Base-by-base conservation (phyloP, 2,797 vertebrate genomes). In the Spatula versicolor region DNA sequence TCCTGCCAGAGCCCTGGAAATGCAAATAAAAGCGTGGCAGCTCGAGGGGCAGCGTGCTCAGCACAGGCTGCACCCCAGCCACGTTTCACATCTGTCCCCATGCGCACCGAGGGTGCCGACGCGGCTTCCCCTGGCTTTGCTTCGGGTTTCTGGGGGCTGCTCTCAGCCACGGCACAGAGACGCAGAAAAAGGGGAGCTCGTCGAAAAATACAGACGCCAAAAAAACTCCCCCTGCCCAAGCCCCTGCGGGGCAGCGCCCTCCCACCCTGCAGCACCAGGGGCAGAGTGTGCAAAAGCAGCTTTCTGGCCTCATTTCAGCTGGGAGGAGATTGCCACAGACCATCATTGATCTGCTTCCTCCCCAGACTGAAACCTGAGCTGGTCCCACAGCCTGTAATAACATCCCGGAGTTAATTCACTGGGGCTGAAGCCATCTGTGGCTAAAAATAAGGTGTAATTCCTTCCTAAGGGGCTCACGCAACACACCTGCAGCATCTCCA, bases 1-100 rank as follows among this genome's bases (percentile, higher is more conserved):
- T 86, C 58, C 67, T 92, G 75, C 67, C 86, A 91, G 75, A 85
- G 68, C 35, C 68, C 86, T 89, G 46, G 72, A 87, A 92, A 89
- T 37, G 54, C 43, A 71, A 67, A 91, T 90, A 71, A 48, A 80
- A 86, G 23, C 10, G 2, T 8, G 78, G 30, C 59, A 62, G 41
- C 35, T 59, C 4, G 10, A 72, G 59, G 50, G 71, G 69, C 74
- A 37, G 7, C 81, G 67, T 88, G 23, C 26, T 84, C 1, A 74
- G 67, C n/a, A 63, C 63, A 6, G 37, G 35, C 66, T 81, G 64
- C 33, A 31, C 87, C 63, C 0, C 63, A 69, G 67, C 55, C 1
- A 0, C 17, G 1, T 63, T 75, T 79, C 81, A 76, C 68, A 48
- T 67, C 86, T 52, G 67, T 35, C 75, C 78, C 52, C 30, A 4